A percentile compares a stretch with the other conserved stretches of the same genome.
Evolutionary conservation across 2,888 invertebrate genomes (phyloP).

Genomic region (Hydroisotoma schaefferi): DNA sequence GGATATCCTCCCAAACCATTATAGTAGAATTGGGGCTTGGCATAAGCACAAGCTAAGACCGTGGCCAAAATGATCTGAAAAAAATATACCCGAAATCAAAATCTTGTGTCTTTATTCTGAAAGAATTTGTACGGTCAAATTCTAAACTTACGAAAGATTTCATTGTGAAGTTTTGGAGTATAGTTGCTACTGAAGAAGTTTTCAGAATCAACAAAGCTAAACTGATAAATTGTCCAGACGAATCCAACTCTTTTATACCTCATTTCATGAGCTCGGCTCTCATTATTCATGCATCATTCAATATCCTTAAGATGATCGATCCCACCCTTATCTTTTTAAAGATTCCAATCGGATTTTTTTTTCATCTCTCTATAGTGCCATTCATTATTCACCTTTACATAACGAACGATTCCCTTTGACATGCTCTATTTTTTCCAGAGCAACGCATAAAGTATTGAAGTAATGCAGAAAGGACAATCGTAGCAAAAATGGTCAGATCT

Average conservation of each 20-base stretch:
- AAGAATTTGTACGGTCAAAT: background rate
- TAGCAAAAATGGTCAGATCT: too few relatives aligned
- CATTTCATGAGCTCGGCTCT: background rate
- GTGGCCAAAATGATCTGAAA: constrained; percentile 60
- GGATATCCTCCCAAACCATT: constrained; percentile 12
- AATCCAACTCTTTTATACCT: constrained; percentile 19
- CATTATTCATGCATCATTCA: background rate
- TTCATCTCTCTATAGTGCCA: too few relatives aligned
- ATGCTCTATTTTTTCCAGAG: too few relatives aligned
- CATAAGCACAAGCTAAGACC: constrained; percentile 53
- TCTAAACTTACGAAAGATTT: constrained; percentile 37
- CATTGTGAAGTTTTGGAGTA: constrained; percentile 29
- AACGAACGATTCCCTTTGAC: too few relatives aligned
- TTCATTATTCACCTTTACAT: too few relatives aligned
- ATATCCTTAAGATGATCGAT: background rate
- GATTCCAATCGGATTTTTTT: constrained; percentile 3
- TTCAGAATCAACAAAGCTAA: constrained; percentile 11
- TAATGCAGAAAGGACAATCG: too few relatives aligned
- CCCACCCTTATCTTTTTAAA: constrained; percentile 3
- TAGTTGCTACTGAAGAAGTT: constrained; percentile 7
- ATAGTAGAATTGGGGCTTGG: constrained; percentile 48
- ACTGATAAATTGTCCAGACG: constrained; percentile 3
- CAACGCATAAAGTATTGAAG: too few relatives aligned
- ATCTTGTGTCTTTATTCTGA: constrained; percentile 52
- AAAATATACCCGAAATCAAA: constrained; percentile 40